These are phyloP conservation scores for Chionodraco myersi DNA, from an alignment of 2,113 vertebrate species.

Conservation along the genomic window DNA sequence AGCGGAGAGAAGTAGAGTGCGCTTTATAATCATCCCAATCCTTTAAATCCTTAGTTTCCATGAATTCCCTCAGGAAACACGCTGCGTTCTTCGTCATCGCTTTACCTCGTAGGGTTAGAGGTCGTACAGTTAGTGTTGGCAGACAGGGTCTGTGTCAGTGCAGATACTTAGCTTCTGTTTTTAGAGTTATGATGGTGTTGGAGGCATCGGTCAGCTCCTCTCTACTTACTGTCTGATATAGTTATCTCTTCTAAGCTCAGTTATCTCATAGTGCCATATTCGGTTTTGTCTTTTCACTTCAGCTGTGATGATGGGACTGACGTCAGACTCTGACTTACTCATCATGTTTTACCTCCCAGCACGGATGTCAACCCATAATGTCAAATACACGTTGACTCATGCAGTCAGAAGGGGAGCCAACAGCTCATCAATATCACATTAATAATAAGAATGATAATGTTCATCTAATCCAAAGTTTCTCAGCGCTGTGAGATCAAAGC, in stretches of 20 bases:
- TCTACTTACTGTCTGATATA: background rate
- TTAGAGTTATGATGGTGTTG: background rate
- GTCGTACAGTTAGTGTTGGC: constrained; percentile 31
- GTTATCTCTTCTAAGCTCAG: background rate
- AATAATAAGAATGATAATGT: background rate
- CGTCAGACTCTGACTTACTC: constrained; percentile 12
- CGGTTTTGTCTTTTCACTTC: constrained; percentile 2
- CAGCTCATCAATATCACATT: background rate
- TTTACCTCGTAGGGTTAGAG: constrained; percentile 22
- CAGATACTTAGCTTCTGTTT: constrained; percentile 12
- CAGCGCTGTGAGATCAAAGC: background rate
- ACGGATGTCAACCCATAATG: background rate
- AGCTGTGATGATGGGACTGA: background rate
- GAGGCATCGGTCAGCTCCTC: background rate
- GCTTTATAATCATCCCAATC: constrained; percentile 25
- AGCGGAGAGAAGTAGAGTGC: constrained; percentile 17
- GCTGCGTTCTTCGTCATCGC: constrained; percentile 1
- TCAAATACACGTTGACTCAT: constrained; percentile 9
- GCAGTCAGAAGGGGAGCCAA: background rate
- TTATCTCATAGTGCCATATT: background rate
- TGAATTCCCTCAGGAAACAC: constrained; percentile 25
- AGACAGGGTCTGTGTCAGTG: background rate
- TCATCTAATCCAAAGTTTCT: background rate
- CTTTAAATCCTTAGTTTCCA: constrained; percentile 32
- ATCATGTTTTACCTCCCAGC: background rate